Percentiles rank a stretch among this genome's conserved stretches.
These are phyloP conservation scores for Podabrus alpinus DNA, from an alignment of 2,888 invertebrate genomes.

Conservation along the genomic window DNA sequence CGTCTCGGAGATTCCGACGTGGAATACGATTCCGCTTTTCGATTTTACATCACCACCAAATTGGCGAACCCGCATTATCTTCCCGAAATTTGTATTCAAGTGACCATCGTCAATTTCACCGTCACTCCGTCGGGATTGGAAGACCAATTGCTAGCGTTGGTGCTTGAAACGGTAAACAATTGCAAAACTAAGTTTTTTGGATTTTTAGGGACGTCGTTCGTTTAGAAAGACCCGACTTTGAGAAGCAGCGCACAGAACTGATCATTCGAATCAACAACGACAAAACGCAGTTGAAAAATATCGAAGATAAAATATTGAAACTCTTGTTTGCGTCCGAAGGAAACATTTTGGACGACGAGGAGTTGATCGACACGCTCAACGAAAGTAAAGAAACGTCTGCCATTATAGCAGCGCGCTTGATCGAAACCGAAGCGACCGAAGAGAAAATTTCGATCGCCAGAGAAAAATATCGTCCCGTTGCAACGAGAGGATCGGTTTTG, in stretches of 20 bases:
- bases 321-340: slow-evolving; percentile 83
- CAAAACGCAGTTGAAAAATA: slow-evolving; percentile 78
- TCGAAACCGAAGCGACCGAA: slow-evolving; percentile 87
- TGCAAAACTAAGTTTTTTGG: not conserved
- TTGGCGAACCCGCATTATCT: slow-evolving; percentile 91
- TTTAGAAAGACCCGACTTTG: slow-evolving; percentile 86
- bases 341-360: slow-evolving; percentile 92
- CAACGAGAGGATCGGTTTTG: slow-evolving; percentile 84
- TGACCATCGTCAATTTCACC: slow-evolving; percentile 90
- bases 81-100: slow-evolving; percentile 91
- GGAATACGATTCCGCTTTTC: slow-evolving; percentile 87
- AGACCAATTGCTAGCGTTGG: slow-evolving; percentile 88
- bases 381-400: slow-evolving; percentile 91
- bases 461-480: slow-evolving; percentile 83
- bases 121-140: slow-evolving; percentile 89
- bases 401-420: slow-evolving; percentile 84
- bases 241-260: slow-evolving; percentile 78
- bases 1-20: slow-evolving; percentile 85
- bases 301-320: slow-evolving; percentile 88
- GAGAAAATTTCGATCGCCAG: slow-evolving; percentile 82
- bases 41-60: slow-evolving; percentile 89
- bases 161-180: slow-evolving; percentile 38
- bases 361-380: slow-evolving; percentile 86
- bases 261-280: slow-evolving; percentile 84
- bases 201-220: slow-evolving; percentile 79